Evolutionary conservation across 2,113 vertebrate species (phyloP).

Genomic region (Cinclus cinclus): DNA sequence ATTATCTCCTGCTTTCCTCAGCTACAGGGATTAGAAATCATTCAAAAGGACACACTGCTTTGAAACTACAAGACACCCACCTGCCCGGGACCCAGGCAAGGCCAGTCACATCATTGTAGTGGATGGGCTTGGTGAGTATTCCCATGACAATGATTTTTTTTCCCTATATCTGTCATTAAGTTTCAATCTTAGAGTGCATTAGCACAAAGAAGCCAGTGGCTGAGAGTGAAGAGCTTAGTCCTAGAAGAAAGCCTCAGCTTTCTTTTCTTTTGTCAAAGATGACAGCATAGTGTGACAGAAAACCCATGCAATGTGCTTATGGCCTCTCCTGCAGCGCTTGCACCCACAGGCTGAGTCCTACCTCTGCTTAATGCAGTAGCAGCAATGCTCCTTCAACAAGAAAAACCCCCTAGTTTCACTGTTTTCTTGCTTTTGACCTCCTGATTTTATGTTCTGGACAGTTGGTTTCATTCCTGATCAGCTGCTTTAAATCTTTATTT

Average conservation of each 20-base stretch:
- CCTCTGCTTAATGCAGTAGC: not conserved
- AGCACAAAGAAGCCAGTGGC: not conserved
- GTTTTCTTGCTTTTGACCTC: not conserved
- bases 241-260: not conserved
- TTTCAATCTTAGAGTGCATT: not conserved
- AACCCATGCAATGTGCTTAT: not conserved
- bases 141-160: not conserved
- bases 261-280: not conserved
- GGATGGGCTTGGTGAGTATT: not conserved
- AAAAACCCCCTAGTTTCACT: not conserved
- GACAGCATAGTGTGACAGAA: not conserved
- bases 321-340: not conserved
- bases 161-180: not conserved
- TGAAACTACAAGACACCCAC: not conserved
- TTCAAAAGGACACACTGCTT: not conserved
- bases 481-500: not conserved
- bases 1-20: not conserved
- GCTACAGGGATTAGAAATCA: not conserved
- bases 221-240: not conserved
- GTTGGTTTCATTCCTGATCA: not conserved
- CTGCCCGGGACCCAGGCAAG: not conserved
- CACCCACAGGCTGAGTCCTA: not conserved
- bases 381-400: not conserved
- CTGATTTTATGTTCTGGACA: not conserved
- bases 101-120: not conserved